These are phyloP conservation scores for Stegophylla sp. DNA, from an alignment of 2,888 invertebrate genomes.

Conservation along the genomic window DNA sequence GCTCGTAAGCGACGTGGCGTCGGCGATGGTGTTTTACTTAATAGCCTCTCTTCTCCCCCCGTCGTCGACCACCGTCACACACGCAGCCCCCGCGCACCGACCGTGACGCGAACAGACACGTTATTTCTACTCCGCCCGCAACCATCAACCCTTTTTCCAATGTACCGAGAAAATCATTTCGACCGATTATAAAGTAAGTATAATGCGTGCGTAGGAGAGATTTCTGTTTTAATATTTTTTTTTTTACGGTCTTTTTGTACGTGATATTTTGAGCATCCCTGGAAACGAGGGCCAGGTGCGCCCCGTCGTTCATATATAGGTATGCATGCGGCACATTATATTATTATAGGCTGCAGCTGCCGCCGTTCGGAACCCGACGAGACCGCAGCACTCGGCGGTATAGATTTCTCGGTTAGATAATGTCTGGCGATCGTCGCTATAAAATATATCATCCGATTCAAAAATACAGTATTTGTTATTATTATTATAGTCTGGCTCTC, in stretches of 20 bases:
- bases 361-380: conserved; percentile 21
- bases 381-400: background rate
- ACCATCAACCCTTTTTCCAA: background rate
- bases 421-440: conserved; percentile 2
- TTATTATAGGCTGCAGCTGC: conserved; percentile 9
- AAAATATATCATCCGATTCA: conserved; percentile 15
- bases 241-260: background rate
- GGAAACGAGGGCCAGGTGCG: background rate
- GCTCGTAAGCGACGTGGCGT: conserved; percentile 7
- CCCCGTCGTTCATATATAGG: no score
- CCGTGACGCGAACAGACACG: background rate
- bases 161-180: no score
- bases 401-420: conserved; percentile 51
- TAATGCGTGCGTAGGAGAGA: background rate
- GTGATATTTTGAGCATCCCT: conserved; percentile 33
- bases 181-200: no score
- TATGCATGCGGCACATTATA: background rate
- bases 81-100: background rate
- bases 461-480: background rate
- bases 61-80: background rate
- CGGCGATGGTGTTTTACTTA: conserved; percentile 48
- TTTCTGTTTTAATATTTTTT: background rate
- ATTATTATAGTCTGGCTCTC: conserved; percentile 1
- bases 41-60: conserved; percentile 33
- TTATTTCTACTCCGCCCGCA: background rate